Evolutionary conservation across 2,888 invertebrate genomes (phyloP).

Genomic region (Megaustenia siamemsis): DNA sequence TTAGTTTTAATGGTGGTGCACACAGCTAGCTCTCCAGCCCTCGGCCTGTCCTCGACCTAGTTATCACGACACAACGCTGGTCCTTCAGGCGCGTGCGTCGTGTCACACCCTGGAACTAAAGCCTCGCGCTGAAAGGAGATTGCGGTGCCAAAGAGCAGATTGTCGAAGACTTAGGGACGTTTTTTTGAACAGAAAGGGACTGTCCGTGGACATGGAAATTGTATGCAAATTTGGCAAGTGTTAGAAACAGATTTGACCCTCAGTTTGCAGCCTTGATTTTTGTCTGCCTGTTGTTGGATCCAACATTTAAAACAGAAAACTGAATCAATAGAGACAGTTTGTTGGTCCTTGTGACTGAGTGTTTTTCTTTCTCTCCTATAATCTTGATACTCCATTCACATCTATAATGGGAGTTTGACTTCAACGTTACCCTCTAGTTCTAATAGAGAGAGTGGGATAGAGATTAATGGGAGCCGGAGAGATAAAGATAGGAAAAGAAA

Average conservation of each 20-base stretch:
- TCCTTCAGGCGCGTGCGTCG: neutral
- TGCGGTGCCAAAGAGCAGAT: neutral
- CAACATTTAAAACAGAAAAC: too few species aligned
- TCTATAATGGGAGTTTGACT: too few species aligned
- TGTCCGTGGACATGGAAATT: slow-evolving; percentile 11
- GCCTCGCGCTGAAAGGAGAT: neutral
- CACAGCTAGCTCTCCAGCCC: neutral
- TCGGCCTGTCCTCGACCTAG: neutral
- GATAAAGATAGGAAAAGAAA: too few species aligned
- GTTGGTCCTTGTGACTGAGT: too few species aligned
- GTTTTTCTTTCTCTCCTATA: too few species aligned
- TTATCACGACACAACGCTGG: neutral
- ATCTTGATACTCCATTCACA: too few species aligned
- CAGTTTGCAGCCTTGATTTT: neutral
- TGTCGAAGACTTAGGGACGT: slow-evolving; percentile 20
- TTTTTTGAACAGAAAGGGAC: neutral
- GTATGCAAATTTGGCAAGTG: slow-evolving; percentile 6
- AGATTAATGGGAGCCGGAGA: too few species aligned
- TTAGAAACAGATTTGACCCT: neutral
- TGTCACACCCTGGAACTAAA: slow-evolving; percentile 3
- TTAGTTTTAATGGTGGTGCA: slow-evolving; percentile 33
- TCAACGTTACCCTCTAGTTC: too few species aligned
- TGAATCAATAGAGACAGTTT: too few species aligned
- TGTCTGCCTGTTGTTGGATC: too few species aligned
- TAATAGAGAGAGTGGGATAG: too few species aligned